phyloP scores from a whole-genome alignment of 2,888 invertebrate genomes.

The Mesoligia furuncula region DNA sequence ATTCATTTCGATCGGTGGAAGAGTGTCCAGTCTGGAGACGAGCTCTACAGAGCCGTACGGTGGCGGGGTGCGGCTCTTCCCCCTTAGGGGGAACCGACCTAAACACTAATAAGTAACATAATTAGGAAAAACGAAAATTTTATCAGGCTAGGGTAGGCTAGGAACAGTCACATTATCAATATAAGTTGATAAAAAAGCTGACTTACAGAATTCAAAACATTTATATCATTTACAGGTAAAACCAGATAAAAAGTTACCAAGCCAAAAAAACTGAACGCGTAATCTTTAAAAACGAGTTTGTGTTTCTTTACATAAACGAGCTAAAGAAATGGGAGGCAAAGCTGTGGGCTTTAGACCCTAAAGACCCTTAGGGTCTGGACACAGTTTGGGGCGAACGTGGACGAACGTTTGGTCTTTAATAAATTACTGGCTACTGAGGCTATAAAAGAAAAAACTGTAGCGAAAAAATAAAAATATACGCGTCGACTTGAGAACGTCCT shows the following conservation, averaged over 20 bases:
- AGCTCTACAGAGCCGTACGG: too few relatives aligned
- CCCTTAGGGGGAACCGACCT: too few relatives aligned
- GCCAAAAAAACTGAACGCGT: constrained; percentile 51
- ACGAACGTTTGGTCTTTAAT: background rate
- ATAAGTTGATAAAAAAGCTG: background rate
- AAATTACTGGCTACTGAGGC: constrained; percentile 6
- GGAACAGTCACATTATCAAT: too few relatives aligned
- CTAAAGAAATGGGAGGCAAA: constrained; percentile 67
- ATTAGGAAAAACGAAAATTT: too few relatives aligned
- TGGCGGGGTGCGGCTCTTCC: too few relatives aligned
- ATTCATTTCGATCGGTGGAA: too few relatives aligned
- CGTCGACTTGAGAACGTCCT: too few relatives aligned
- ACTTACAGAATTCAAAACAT: background rate
- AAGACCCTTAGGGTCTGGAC: constrained; percentile 53
- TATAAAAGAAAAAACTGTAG: background rate
- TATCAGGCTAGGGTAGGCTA: too few relatives aligned
- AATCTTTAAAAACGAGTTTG: constrained; percentile 68
- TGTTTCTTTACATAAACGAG: constrained; percentile 62
- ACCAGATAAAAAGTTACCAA: constrained; percentile 48
- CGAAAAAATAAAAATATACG: too few relatives aligned
- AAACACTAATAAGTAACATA: too few relatives aligned
- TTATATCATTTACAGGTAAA: constrained; percentile 41
- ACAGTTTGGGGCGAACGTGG: constrained; percentile 14
- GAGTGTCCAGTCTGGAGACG: too few relatives aligned
- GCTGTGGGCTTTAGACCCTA: constrained; percentile 58